Percentiles rank a stretch among this genome's conserved stretches.
Evolutionary conservation across 2,888 invertebrate genomes (phyloP).

Genomic region (Gisinianus flammeolus): DNA sequence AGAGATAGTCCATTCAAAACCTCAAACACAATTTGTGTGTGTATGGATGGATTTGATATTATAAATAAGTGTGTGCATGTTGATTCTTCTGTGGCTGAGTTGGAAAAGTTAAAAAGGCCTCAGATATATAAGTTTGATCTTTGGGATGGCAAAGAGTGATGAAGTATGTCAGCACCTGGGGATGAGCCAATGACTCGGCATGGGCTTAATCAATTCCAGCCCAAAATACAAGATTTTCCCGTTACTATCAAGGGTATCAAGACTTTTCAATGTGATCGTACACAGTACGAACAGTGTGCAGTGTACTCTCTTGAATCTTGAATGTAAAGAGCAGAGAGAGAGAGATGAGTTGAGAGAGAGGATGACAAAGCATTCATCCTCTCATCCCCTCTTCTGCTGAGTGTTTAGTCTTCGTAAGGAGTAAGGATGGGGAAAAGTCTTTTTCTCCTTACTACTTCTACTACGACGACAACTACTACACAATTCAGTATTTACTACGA

Average conservation of each 20-base stretch:
- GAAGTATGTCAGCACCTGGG: conserved; percentile 47
- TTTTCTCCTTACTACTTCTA: no score
- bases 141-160: conserved; percentile 24
- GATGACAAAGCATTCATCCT: not conserved
- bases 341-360: no score
- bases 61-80: not conserved
- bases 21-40: not conserved
- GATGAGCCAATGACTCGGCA: conserved; percentile 46
- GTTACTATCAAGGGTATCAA: conserved; percentile 21
- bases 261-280: not conserved
- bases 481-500: no score
- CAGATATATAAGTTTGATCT: not conserved
- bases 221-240: conserved; percentile 46
- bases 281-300: not conserved
- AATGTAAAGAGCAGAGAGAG: not conserved
- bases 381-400: not conserved
- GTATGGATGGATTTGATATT: no score
- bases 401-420: no score
- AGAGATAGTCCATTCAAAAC: not conserved
- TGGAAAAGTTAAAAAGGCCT: no score
- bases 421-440: no score
- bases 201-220: conserved; percentile 46
- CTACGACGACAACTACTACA: no score
- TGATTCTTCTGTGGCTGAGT: not conserved
- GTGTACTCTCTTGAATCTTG: not conserved